Conservation (phyloP, 2,888 invertebrate genomes). For the Euspilapteryx auroguttella region DNA sequence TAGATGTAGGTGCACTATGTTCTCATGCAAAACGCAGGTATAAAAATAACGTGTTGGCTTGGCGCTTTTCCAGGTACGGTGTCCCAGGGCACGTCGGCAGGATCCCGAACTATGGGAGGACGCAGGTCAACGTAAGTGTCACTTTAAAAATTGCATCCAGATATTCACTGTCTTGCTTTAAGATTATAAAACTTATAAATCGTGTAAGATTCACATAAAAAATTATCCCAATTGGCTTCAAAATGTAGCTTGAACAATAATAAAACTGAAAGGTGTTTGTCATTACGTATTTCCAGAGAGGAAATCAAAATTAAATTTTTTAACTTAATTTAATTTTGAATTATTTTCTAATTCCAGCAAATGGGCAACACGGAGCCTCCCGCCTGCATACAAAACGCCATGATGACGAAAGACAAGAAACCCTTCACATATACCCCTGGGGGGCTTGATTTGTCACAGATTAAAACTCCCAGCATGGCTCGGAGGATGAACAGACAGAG, state of each 20-base stretch:
- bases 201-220: no score
- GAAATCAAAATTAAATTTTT: no score
- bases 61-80: slow-evolving; percentile 49
- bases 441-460: slow-evolving; percentile 88
- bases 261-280: no score
- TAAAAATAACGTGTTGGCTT: slow-evolving; percentile 42
- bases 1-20: slow-evolving; percentile 11
- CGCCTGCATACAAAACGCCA: slow-evolving; percentile 88
- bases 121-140: slow-evolving; percentile 46
- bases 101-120: slow-evolving; percentile 51
- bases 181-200: no score
- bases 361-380: slow-evolving; percentile 70
- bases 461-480: slow-evolving; percentile 88
- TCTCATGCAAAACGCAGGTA: no score
- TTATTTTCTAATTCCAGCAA: slow-evolving; percentile 23
- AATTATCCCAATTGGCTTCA: no score
- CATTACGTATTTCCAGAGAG: no score
- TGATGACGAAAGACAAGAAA: slow-evolving; percentile 95
- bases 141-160: neutral
- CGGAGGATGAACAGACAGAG: slow-evolving; percentile 69
- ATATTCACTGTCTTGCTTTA: neutral
- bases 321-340: no score
- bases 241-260: no score
- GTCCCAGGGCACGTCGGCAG: slow-evolving; percentile 44
- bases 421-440: slow-evolving; percentile 97